Percentiles rank a stretch among this genome's conserved stretches.
Conservation (phyloP, 2,113 vertebrate species). For the Calypte anna region DNA sequence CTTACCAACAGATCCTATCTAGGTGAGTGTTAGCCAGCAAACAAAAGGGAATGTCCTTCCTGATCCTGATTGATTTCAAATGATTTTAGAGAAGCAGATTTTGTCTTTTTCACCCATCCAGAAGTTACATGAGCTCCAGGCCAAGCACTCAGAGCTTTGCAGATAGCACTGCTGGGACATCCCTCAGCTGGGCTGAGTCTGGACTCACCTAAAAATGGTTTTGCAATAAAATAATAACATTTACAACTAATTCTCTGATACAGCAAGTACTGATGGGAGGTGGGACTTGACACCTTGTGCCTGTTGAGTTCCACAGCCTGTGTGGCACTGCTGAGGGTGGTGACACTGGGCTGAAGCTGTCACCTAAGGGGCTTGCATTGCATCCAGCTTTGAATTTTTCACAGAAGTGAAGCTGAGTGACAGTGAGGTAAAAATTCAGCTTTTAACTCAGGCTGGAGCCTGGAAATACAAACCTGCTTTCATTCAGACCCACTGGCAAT, state of each 20-base stretch:
- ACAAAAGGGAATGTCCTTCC: not conserved
- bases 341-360: conserved; percentile 57
- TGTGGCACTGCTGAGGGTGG: conserved; percentile 19
- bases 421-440: conserved; percentile 64
- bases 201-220: not conserved
- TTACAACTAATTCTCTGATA: conserved; percentile 40
- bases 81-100: not conserved
- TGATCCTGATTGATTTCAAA: not conserved
- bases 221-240: not conserved
- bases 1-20: not conserved
- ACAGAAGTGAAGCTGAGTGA: conserved; percentile 68
- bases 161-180: not conserved
- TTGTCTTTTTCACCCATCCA: not conserved
- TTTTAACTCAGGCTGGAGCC: conserved; percentile 66
- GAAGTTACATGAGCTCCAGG: not conserved
- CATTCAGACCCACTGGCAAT: not conserved
- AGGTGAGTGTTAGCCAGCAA: not conserved
- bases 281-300: conserved; percentile 54
- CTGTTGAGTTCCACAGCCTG: conserved; percentile 53
- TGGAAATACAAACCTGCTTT: conserved; percentile 63
- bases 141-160: not conserved
- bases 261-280: not conserved
- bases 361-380: conserved; percentile 65
- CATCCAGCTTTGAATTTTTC: conserved; percentile 55
- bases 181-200: not conserved